These are phyloP conservation scores for Drosophila pseudoobscura DNA, from an alignment of 1,140 invertebrate genomes.

Conservation along the genomic window DNA sequence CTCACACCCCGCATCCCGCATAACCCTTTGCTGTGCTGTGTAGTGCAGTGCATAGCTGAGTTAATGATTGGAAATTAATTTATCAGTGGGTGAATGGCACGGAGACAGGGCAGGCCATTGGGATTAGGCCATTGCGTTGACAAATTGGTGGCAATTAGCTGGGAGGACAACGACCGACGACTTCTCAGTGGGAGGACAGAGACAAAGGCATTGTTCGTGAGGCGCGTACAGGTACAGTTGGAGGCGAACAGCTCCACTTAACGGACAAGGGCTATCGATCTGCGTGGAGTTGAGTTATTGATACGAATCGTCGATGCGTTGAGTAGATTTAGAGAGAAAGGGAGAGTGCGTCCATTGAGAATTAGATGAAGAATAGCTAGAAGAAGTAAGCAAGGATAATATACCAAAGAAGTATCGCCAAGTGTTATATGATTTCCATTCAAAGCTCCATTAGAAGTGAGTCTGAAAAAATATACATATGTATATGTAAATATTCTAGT, in stretches of 20 bases:
- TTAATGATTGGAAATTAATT: constrained; percentile 81
- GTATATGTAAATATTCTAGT: too few species aligned
- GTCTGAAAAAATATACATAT: too few species aligned
- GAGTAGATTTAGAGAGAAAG: neutral
- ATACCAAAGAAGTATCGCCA: too few species aligned
- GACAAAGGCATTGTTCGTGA: constrained; percentile 26
- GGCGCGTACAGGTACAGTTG: neutral
- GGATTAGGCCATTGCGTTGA: constrained; percentile 50
- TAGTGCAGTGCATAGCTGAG: constrained; percentile 44
- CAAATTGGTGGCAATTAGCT: constrained; percentile 71
- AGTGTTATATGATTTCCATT: too few species aligned
- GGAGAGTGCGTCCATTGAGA: too few species aligned
- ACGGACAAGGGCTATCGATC: constrained; percentile 43
- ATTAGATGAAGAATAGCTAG: neutral
- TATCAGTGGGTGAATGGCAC: constrained; percentile 34
- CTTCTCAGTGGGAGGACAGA: neutral
- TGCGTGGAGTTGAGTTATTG: constrained; percentile 34
- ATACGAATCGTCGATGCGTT: constrained; percentile 8
- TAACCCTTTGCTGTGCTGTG: constrained; percentile 25
- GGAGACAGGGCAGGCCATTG: neutral
- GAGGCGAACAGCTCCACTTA: constrained; percentile 9
- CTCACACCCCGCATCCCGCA: neutral
- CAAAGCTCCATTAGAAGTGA: too few species aligned
- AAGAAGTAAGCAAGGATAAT: too few species aligned
- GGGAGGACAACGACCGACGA: constrained; percentile 23